These are phyloP conservation scores for Odontothrips loti DNA, from an alignment of 2,888 invertebrate genomes.

Conservation along the genomic window DNA sequence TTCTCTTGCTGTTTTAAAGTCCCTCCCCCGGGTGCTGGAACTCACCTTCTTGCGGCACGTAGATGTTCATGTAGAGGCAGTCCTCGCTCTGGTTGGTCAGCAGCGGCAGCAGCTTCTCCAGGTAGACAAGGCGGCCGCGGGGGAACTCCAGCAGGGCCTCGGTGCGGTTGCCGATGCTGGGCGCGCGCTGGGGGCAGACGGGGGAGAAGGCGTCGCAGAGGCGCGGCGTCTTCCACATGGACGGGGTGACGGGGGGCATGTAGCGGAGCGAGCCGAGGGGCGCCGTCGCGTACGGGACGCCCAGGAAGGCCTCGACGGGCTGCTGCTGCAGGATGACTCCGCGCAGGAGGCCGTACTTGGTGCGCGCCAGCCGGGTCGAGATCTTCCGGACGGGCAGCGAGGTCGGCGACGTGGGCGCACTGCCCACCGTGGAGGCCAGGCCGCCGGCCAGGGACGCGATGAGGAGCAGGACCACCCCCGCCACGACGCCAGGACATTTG, in stretches of 20 bases:
- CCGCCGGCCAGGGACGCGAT: background rate
- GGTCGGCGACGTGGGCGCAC: constrained; percentile 44
- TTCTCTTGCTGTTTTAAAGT: too few relatives aligned
- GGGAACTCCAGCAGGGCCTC: constrained; percentile 67
- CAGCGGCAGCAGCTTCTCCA: constrained; percentile 76
- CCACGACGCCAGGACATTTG: constrained; percentile 16
- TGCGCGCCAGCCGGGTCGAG: constrained; percentile 76
- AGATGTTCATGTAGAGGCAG: constrained; percentile 95
- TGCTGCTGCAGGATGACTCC: constrained; percentile 79
- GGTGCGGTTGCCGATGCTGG: constrained; percentile 50
- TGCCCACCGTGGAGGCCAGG: constrained; percentile 27
- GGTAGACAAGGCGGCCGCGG: constrained; percentile 74
- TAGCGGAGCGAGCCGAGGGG: constrained; percentile 86
- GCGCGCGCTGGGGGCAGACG: constrained; percentile 79
- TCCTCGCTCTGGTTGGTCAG: constrained; percentile 94
- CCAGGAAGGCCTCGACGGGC: constrained; percentile 85
- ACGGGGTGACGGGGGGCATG: constrained; percentile 92
- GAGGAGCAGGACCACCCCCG: constrained; percentile 13
- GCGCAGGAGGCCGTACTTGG: constrained; percentile 83
- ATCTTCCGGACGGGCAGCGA: constrained; percentile 65
- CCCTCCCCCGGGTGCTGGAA: constrained; percentile 33
- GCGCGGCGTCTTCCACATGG: constrained; percentile 77
- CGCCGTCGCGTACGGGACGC: constrained; percentile 90
- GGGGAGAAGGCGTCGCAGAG: constrained; percentile 77
- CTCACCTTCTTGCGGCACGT: constrained; percentile 78